Conservation (phyloP, 2,113 vertebrate genomes). For the Asarcornis scutulata region DNA sequence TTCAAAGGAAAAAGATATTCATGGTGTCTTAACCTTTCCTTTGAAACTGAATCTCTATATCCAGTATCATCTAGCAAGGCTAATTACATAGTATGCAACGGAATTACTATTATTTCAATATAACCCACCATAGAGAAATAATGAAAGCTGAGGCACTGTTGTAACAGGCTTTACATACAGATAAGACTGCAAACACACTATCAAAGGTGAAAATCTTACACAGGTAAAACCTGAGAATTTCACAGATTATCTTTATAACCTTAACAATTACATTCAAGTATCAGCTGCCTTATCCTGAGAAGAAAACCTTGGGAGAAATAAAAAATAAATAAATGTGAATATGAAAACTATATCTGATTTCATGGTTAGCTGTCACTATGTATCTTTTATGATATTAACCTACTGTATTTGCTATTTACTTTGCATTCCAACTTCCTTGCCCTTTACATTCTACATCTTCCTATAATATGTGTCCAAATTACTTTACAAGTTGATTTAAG, state of each 20-base stretch:
- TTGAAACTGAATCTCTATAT: slow-evolving; percentile 64
- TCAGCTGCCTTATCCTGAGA: not conserved
- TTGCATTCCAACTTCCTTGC: not conserved
- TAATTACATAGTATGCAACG: slow-evolving; percentile 51
- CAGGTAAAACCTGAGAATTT: not conserved
- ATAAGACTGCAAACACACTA: not conserved
- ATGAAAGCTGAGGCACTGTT: slow-evolving; percentile 18
- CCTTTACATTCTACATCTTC: not conserved
- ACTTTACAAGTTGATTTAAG: not conserved
- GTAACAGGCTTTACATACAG: not conserved
- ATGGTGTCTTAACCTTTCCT: slow-evolving; percentile 72
- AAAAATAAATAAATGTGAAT: not conserved
- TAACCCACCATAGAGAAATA: slow-evolving; percentile 24
- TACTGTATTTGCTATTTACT: not conserved
- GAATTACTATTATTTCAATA: slow-evolving; percentile 59
- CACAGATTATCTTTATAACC: not conserved
- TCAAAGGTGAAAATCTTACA: not conserved
- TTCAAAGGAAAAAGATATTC: slow-evolving; percentile 76
- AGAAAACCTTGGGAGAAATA: not conserved
- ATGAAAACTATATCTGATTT: not conserved
- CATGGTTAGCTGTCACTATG: not conserved
- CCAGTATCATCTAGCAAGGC: slow-evolving; percentile 55
- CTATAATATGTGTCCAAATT: not conserved
- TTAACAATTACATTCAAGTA: not conserved
- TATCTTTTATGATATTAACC: not conserved